Evolutionary conservation across 2,113 vertebrate genomes (phyloP).

Genomic region (Mesocricetus auratus): DNA sequence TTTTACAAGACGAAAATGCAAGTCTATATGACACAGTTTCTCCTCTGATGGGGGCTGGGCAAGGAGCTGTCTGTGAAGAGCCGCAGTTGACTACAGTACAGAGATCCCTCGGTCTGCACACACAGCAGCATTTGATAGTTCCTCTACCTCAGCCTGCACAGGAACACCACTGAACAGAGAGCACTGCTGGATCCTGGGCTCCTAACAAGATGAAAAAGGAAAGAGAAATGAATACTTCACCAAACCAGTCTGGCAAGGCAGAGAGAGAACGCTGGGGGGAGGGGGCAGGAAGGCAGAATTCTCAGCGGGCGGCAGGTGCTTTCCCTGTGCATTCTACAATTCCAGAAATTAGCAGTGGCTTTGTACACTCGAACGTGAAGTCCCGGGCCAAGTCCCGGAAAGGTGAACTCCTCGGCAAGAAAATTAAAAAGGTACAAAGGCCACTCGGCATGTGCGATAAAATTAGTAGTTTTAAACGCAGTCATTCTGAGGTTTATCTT

Average conservation of each 20-base stretch:
- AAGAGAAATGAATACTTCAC: constrained; percentile 69
- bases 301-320: constrained; percentile 4
- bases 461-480: not conserved
- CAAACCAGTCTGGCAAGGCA: constrained; percentile 61
- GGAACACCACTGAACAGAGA: not conserved
- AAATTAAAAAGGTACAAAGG: constrained; percentile 26
- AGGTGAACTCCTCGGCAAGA: constrained; percentile 34
- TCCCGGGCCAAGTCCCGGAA: not conserved
- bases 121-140: not conserved
- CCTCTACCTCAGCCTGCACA: not conserved
- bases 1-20: not conserved
- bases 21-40: not conserved
- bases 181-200: not conserved
- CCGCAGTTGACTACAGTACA: fast-evolving
- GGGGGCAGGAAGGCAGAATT: not conserved
- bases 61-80: not conserved
- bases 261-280: not conserved
- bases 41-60: not conserved
- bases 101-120: fast-evolving
- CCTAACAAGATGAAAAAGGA: not conserved
- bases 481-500: constrained; percentile 24
- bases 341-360: not conserved
- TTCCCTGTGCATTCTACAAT: not conserved
- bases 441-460: not conserved
- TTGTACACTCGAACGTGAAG: not conserved